Evolutionary conservation across 2,888 invertebrate species (phyloP), one percentile per base, ranked within the genome.

Genomic region (Drosophila siamana): DNA sequence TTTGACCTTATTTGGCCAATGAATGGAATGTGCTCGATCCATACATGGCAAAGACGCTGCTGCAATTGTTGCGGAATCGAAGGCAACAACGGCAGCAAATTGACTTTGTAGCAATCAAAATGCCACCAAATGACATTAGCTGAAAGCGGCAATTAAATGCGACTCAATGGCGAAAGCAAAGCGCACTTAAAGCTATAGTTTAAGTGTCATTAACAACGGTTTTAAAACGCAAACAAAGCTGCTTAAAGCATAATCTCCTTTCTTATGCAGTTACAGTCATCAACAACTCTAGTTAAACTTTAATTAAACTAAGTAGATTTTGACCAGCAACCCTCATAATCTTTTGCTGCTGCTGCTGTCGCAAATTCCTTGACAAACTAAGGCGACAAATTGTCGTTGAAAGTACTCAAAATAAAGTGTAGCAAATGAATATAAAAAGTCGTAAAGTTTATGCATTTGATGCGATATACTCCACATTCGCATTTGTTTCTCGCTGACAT

Each of bases 1-100:
- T 85, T 87, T 78, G 76, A 75, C 85, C 87, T 76, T 87, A 85
- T 85, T 80, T 78, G 87, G 87, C 9, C 24, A 57, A 60, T 67
- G 65, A 43, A 41, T 65, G 71, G 65, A 74, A 79, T 76, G 73
- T 50, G 59, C 40, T 55, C 67, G 46, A 1, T 1, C 74, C 78
- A 48, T 82, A 79, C 59, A 79, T 19, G 80, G 82, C 55, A 48
- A 30, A 52, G 47, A 63, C 59, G 41, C 52, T 62, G 64, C 68
- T 62, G 64, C 68, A 74, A 69, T 77, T 72, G 69, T 62, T 61
- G 46, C 43, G 63, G 71, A 76, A 68, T 78, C 73, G 72, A 28
- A 43, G 33, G 59, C 59, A 68, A 51, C 78, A 63, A 64, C 62
- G 61, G 62, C 48, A 61, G 44, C 73, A 57, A 61, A 50, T 68